Conservation (phyloP, 2,797 vertebrate species). For the Lutjanus argentimaculatus region DNA sequence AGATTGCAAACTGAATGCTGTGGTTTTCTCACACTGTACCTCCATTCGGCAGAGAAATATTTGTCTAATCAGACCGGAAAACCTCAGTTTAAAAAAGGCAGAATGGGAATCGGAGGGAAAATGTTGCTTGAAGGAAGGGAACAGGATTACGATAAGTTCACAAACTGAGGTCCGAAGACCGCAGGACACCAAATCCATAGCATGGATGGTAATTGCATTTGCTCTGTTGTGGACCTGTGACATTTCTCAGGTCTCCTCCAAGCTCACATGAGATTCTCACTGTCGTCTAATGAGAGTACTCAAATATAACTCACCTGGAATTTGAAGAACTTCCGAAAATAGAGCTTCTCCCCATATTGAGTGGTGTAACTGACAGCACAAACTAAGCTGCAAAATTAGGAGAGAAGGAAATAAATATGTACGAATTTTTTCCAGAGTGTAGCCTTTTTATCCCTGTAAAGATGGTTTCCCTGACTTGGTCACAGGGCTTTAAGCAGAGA, state of each 20-base stretch:
- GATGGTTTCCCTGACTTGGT: not conserved
- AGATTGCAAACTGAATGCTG: constrained; percentile 86
- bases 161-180: constrained; percentile 24
- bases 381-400: constrained; percentile 89
- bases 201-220: constrained; percentile 56
- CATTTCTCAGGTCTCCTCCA: constrained; percentile 75
- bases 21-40: constrained; percentile 61
- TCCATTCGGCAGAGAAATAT: constrained; percentile 54
- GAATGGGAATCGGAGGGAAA: not conserved
- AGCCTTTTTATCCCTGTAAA: not conserved
- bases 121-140: not conserved
- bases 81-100: not conserved
- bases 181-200: constrained; percentile 24
- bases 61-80: not conserved
- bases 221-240: constrained; percentile 65
- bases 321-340: constrained; percentile 99
- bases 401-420: not conserved
- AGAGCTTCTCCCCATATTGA: constrained; percentile 97
- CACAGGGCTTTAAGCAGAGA: no score
- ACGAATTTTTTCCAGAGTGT: no score
- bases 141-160: not conserved
- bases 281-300: constrained; percentile 27
- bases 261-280: not conserved
- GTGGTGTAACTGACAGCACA: constrained; percentile 99
- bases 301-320: constrained; percentile 91